Conservation (phyloP, 2,888 invertebrate genomes). For the Calameuta filiformis region DNA sequence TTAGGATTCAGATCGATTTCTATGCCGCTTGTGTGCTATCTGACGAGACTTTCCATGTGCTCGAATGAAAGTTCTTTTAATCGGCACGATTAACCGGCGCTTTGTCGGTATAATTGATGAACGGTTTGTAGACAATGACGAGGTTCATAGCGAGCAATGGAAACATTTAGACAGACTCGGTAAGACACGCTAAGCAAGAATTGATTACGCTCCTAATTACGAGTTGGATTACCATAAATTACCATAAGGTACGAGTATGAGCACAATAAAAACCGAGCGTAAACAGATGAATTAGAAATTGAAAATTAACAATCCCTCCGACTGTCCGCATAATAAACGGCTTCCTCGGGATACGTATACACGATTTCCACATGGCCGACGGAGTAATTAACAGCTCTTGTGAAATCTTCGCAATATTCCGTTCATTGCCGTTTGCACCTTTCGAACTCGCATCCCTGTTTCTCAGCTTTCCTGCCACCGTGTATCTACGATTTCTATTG, state of each 20-base stretch:
- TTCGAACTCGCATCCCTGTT: not conserved
- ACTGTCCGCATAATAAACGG: slow-evolving; percentile 12
- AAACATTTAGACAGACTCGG: not conserved
- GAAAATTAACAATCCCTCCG: slow-evolving; percentile 32
- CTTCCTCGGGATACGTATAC: slow-evolving; percentile 10
- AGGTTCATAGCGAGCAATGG: not conserved
- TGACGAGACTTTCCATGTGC: not conserved
- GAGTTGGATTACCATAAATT: slow-evolving; percentile 50
- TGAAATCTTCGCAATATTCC: not conserved
- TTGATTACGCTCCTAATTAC: slow-evolving; percentile 55
- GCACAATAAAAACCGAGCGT: slow-evolving; percentile 32
- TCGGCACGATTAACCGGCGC: not conserved
- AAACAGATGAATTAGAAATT: slow-evolving; percentile 43
- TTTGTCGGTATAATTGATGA: not conserved
- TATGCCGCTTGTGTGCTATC: not conserved
- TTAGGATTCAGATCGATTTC: not conserved
- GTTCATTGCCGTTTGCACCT: not conserved
- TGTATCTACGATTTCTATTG: not conserved
- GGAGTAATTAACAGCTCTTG: slow-evolving; percentile 9
- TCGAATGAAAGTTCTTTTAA: not conserved
- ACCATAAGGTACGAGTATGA: slow-evolving; percentile 33
- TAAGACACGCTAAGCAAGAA: slow-evolving; percentile 31
- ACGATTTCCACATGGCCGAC: slow-evolving; percentile 4
- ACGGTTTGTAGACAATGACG: not conserved
- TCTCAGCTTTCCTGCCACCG: not conserved